phyloP scores from a whole-genome alignment of 2,113 vertebrate species.

The Oryzias woworae region DNA sequence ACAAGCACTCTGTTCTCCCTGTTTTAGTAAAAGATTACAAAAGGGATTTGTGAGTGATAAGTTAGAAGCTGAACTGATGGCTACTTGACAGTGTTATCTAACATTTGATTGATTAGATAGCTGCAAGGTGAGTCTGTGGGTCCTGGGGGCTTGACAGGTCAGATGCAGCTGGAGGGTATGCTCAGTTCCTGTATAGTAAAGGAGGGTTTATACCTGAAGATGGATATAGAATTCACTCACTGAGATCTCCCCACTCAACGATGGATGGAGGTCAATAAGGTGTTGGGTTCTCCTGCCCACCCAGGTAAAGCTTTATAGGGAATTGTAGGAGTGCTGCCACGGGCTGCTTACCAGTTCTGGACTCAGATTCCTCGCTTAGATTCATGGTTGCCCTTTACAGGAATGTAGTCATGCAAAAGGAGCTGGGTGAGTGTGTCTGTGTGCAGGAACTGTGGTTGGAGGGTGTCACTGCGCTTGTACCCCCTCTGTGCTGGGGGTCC shows the following conservation, averaged over 20 bases:
- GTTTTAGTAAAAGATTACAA: constrained; percentile 5
- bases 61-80: constrained; percentile 22
- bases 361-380: constrained; percentile 72
- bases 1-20: not conserved
- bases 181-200: constrained; percentile 12
- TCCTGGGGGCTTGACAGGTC: constrained; percentile 47
- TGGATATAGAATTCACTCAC: constrained; percentile 59
- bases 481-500: constrained; percentile 10
- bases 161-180: constrained; percentile 24
- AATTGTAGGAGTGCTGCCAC: constrained; percentile 71
- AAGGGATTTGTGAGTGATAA: constrained; percentile 40
- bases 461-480: not conserved
- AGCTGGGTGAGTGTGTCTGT: constrained; percentile 18
- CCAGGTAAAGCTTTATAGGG: constrained; percentile 73
- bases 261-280: constrained; percentile 74
- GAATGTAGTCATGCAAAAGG: constrained; percentile 73
- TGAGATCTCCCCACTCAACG: constrained; percentile 64
- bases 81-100: constrained; percentile 51
- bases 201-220: constrained; percentile 22
- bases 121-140: constrained; percentile 46
- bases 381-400: constrained; percentile 73
- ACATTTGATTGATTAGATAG: constrained; percentile 47
- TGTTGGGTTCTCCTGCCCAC: constrained; percentile 66
- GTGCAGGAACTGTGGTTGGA: constrained; percentile 9
- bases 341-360: constrained; percentile 54